These are phyloP conservation scores for Diorhabda carinulata DNA, from an alignment of 1,140 invertebrate species.

Conservation along the genomic window DNA sequence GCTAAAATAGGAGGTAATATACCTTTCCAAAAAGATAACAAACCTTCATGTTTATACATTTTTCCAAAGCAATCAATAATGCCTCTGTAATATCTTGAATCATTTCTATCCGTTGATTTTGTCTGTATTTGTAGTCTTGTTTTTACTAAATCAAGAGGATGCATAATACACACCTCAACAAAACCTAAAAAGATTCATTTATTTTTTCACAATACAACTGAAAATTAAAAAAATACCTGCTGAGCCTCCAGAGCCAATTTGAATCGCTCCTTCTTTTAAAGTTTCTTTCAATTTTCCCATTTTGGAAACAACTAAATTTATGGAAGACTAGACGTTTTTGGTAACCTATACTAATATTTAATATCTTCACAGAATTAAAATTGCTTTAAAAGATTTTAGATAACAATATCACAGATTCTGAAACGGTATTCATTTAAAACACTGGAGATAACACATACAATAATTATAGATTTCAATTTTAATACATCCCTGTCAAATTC, in stretches of 20 bases:
- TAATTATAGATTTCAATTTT: too few relatives aligned
- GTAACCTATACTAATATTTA: too few relatives aligned
- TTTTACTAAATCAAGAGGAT: constrained; percentile 89
- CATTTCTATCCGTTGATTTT: constrained; percentile 43
- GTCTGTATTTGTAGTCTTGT: constrained; percentile 78
- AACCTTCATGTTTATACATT: constrained; percentile 81
- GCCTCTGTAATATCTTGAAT: constrained; percentile 68
- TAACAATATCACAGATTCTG: too few relatives aligned
- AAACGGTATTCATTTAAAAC: too few relatives aligned
- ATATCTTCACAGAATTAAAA: too few relatives aligned
- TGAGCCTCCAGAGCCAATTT: constrained; percentile 83
- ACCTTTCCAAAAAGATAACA: constrained; percentile 84
- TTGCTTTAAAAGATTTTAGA: too few relatives aligned
- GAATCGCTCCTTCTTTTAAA: constrained; percentile 71
- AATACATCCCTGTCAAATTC: too few relatives aligned
- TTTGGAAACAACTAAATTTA: neutral
- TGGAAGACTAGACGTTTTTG: too few relatives aligned
- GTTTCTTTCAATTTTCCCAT: constrained; percentile 52
- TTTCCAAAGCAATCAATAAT: constrained; percentile 83
- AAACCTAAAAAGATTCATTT: constrained; percentile 60
- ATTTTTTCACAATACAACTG: neutral
- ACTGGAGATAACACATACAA: too few relatives aligned
- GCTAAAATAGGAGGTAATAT: constrained; percentile 87
- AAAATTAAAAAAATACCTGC: constrained; percentile 56
- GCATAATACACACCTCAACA: constrained; percentile 93